Evolutionary conservation across 2,888 invertebrate genomes (phyloP).

Genomic region (Nemoura dubitans): DNA sequence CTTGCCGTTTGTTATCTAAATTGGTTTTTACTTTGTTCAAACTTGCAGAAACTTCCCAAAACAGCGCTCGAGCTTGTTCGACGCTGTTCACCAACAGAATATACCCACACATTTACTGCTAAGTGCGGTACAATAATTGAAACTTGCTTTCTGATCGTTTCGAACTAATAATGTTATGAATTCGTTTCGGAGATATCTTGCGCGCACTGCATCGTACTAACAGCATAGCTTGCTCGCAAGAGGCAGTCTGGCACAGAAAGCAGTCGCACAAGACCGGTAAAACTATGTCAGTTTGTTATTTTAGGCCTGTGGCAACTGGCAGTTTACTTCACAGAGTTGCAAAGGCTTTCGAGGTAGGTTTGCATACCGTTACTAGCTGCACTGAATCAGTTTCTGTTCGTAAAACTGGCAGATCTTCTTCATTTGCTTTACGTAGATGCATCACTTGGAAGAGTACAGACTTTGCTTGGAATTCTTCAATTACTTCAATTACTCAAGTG

Average conservation of each 20-base stretch:
- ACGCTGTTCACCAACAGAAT: not conserved
- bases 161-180: not conserved
- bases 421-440: too few relatives aligned
- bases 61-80: not conserved
- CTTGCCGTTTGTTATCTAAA: constrained; percentile 12
- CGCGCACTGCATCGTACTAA: not conserved
- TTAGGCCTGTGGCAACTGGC: not conserved
- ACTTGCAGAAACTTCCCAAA: not conserved
- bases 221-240: too few relatives aligned
- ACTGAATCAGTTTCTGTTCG: not conserved
- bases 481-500: not conserved
- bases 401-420: not conserved
- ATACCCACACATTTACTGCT: not conserved
- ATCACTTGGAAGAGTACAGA: too few relatives aligned
- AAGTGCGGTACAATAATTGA: not conserved
- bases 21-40: constrained; percentile 9
- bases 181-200: not conserved
- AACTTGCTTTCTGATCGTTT: not conserved
- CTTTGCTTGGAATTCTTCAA: too few relatives aligned
- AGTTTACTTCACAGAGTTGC: not conserved
- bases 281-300: not conserved
- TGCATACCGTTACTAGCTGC: not conserved
- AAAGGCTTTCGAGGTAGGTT: not conserved
- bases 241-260: not conserved
- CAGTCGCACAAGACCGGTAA: not conserved